Evolutionary conservation across 2,113 vertebrate genomes (phyloP), one percentile per base, ranked within the genome.

Genomic region (Salvelinus fontinalis): DNA sequence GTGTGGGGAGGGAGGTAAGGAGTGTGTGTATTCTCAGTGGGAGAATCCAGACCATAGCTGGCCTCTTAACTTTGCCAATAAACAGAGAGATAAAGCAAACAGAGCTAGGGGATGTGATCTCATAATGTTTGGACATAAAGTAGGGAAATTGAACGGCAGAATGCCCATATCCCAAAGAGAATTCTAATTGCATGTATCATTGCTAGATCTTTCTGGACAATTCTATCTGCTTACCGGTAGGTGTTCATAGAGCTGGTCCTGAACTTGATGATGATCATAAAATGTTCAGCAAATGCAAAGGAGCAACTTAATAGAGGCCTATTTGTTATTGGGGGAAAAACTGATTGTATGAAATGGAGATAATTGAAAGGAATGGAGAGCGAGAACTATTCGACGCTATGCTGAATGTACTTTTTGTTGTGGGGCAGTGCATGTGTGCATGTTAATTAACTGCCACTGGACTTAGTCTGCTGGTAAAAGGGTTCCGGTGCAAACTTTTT

Each of bases 381-480:
- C 69, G 80, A 84, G 83, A 77, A 80, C 80, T 89, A 86, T 89
- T 67, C 80, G 79, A 82, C 68, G 44, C 85, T 84, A 65, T 73
- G 80, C 87, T 90, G 87, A 84, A 89, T 91, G 79, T 88, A 86
- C 93, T 92, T 88, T 90, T 89, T 93, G 87, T 91, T 76, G 68
- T 86, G 49, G 87, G 92, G 89, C 90, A 86, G 88, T 90, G 68
- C 78, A 84, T 87, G 87, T 86, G 89, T 86, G 89, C 85, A 89
- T 89, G 89, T 92, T 93, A 93, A 92, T 88, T 91, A 91, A 90
- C 89, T 86, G 90, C 87, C 88, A 91, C 87, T 84, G 82, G 87
- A 89, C 89, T 88, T 91, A 87, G 84, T 85, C 91, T 77, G 87
- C 79, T 85, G 73, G 72, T 89, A 90, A 91, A 88, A 80, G 83